Base-by-base conservation (phyloP, 2,888 invertebrate species). In the Tipula vernalis region DNA sequence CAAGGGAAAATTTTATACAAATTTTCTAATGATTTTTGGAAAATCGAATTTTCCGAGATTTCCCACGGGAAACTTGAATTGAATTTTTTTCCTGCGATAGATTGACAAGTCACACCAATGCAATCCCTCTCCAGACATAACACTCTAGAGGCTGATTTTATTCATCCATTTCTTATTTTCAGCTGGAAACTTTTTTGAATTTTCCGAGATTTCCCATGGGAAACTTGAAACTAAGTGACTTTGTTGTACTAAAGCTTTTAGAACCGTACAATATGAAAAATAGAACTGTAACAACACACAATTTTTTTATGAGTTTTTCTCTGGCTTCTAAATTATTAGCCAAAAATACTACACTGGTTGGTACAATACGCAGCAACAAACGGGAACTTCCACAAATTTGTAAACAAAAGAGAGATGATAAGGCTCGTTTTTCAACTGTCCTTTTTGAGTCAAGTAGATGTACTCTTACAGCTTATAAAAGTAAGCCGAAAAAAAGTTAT, bases 391-490 rank as follows among this genome's bases (percentile, higher is more conserved):
- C 88, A 42, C 88, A 88, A 88, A 86, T 83, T 87, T 87, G 86
- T 36, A 88, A 88, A 88, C 15, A 71, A 86, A 88, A 88, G 83
- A 89, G 88, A 86, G 88, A 88, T 87, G 86, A 44, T 57, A 88
- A 88, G 87, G 86, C 84, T 85, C 87, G 87, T 87, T 88, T 88
- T 86, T 87, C 88, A n/a, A n/a, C n/a, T n/a, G n/a, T n/a, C n/a
- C n/a, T n/a, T n/a, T n/a, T n/a, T n/a, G n/a, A n/a, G n/a, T 87
- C 88, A 87, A 87, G 13, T 47, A 13, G 47, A 13, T 12, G 5
- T 87, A 88, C 87, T 36, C 88, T 89, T 85, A 89, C 89, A 83
- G 87, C 88, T 87, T 89, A 89, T 88, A 89, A 89, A 87, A 89
- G 88, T 87, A 89, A 89, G 87, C 88, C 88, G 6, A 89, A 88